Evolutionary conservation across 2,797 vertebrate species (phyloP).

Genomic region (Otolemur crassicaudatus): DNA sequence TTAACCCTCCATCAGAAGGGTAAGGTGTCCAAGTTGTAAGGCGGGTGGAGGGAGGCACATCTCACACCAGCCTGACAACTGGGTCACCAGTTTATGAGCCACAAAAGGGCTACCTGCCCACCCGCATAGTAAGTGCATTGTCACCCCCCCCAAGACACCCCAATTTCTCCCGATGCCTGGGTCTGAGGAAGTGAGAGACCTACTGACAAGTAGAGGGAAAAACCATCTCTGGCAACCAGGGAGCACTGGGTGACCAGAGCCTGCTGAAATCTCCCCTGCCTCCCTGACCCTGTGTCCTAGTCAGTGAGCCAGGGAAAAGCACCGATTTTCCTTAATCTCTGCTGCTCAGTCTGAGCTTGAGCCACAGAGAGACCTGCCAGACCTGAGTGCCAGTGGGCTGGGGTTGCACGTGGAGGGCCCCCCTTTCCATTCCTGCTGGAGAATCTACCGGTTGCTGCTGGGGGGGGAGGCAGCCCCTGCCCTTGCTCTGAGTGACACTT

Average conservation of each 20-base stretch:
- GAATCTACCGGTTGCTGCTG: rapidly evolving
- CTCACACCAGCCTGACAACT: too few relatives aligned
- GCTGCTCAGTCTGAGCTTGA: not conserved
- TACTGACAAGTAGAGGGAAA: not conserved
- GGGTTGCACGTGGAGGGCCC: not conserved
- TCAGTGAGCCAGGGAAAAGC: too few relatives aligned
- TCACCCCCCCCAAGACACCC: not conserved
- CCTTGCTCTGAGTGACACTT: not conserved
- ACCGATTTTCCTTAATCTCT: rapidly evolving
- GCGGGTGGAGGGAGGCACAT: too few relatives aligned
- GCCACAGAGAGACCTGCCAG: not conserved
- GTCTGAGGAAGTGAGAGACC: not conserved
- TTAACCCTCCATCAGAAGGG: too few relatives aligned
- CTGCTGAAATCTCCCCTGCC: not conserved
- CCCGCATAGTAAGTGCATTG: rapidly evolving
- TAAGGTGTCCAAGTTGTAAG: too few relatives aligned
- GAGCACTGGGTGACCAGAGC: not conserved
- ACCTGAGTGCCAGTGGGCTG: rapidly evolving
- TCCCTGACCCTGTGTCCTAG: too few relatives aligned
- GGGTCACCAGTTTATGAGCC: too few relatives aligned
- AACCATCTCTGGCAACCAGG: not conserved
- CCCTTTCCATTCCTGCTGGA: not conserved
- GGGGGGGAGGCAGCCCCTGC: rapidly evolving
- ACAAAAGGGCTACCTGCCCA: too few relatives aligned
- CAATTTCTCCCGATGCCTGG: rapidly evolving